Base-by-base conservation (phyloP, 2,797 vertebrate genomes). In the Halcyon leucocephala region DNA sequence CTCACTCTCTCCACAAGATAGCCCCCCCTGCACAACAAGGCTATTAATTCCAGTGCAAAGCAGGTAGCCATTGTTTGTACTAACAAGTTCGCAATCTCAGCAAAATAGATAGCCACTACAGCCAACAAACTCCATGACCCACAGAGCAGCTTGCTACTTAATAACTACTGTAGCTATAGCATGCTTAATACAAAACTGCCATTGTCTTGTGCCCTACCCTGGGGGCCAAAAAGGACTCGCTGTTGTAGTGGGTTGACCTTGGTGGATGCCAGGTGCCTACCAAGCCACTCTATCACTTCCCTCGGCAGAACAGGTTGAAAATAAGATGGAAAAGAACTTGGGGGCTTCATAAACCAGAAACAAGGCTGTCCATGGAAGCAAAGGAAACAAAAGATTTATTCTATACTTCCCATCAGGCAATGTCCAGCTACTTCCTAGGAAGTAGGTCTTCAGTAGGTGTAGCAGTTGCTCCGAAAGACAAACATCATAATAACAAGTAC, bases 401-500 rank as follows among this genome's bases (percentile, higher is more conserved):
- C 44, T 44, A 28, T 18, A 7, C 24, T 58, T 66, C 33, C 39
- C 29, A 61, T 52, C 41, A 48, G 65, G 33, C 1, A 2, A 62
- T 41, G 21, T 73, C 52, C 3, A 8, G 31, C 37, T 21, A 28
- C n/a, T 51, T 66, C 60, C 51, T 1, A 0, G 44, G 37, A 51
- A 37, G 44, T 2, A 52, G 46, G 19, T 10, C 52, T 73, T 66
- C 44, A 73, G n/a, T 7, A 51, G 4, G 21, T 6, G 3, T 28
- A 66, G n/a, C 5, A 2, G 58, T 37, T 65, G 17, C 67, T 65
- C 24, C 13, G 15, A 28, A 81, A 52, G 16, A 81, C 28, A 66
- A 58, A 49, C 1, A 3, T 49, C 1, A 0, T 42, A 65, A 18
- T 10, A 49, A 49, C 1, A 1, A 58, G n/a, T 10, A 5, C 7